Conservation (phyloP, 2,113 vertebrate genomes). For the Gila orcuttii region DNA sequence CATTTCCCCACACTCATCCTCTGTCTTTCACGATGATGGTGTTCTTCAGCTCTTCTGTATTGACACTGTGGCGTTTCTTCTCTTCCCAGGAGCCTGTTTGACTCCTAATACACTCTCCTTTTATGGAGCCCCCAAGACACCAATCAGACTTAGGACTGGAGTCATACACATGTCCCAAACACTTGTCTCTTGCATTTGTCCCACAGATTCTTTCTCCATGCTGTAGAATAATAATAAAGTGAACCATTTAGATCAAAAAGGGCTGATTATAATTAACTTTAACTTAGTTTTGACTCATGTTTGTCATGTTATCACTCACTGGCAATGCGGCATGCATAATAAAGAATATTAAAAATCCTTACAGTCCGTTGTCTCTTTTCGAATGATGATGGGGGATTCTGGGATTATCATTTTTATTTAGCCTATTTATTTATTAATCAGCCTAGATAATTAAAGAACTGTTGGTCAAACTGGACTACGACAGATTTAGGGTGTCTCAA, state of each 20-base stretch:
- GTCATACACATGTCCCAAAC: conserved; percentile 14
- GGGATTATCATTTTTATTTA: not conserved
- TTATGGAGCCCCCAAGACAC: conserved; percentile 36
- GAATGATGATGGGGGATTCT: not conserved
- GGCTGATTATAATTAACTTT: too few relatives aligned
- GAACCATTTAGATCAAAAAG: not conserved
- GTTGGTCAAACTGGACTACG: too few relatives aligned
- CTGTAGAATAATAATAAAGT: not conserved
- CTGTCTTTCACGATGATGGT: not conserved
- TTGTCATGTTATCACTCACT: not conserved
- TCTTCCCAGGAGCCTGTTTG: conserved; percentile 8
- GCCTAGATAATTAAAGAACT: too few relatives aligned
- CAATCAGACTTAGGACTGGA: conserved; percentile 30
- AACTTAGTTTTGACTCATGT: not conserved
- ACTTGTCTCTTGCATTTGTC: conserved; percentile 5
- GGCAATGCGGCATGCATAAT: not conserved
- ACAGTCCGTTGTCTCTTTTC: not conserved
- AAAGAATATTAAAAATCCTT: too few relatives aligned
- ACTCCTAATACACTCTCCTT: conserved; percentile 30
- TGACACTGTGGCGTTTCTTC: conserved; percentile 17
- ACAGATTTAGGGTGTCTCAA: too few relatives aligned
- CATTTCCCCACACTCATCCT: not conserved
- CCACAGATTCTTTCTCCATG: not conserved
- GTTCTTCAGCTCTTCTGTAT: not conserved
- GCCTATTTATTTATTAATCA: too few relatives aligned